A percentile compares a stretch with the other conserved stretches of the same genome.
Evolutionary conservation across 2,888 invertebrate species (phyloP).

Genomic region (Drosophila leonis): DNA sequence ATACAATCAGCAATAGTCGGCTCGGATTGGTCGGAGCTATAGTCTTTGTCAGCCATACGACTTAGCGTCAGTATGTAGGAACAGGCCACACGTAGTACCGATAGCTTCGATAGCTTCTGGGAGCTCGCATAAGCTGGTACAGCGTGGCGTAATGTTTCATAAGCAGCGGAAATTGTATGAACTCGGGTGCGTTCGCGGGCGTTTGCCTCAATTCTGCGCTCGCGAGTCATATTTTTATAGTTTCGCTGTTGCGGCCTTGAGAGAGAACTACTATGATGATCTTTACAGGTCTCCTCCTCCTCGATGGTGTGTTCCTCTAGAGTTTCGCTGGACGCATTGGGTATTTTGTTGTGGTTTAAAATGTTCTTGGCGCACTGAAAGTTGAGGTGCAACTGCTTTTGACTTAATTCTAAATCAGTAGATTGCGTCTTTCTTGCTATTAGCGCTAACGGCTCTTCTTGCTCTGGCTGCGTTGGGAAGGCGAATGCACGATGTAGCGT

Average conservation of each 20-base stretch:
- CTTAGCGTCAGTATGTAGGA: slow-evolving; percentile 96
- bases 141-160: slow-evolving; percentile 93
- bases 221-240: slow-evolving; percentile 98
- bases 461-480: slow-evolving; percentile 79
- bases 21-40: slow-evolving; percentile 87
- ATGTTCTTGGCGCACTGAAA: slow-evolving; percentile 22
- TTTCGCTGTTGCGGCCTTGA: slow-evolving; percentile 90
- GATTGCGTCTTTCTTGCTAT: slow-evolving; percentile 86
- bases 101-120: slow-evolving; percentile 96
- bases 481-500: slow-evolving; percentile 82
- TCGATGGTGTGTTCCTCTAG: slow-evolving; percentile 22
- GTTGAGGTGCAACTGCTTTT: slow-evolving; percentile 22
- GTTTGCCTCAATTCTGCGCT: slow-evolving; percentile 96
- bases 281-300: slow-evolving; percentile 27
- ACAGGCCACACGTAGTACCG: slow-evolving; percentile 96
- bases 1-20: slow-evolving; percentile 91
- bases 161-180: slow-evolving; percentile 98
- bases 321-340: neutral
- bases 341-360: slow-evolving; percentile 17
- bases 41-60: slow-evolving; percentile 90
- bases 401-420: slow-evolving; percentile 3
- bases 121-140: slow-evolving; percentile 97
- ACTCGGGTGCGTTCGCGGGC: slow-evolving; percentile 96
- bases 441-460: slow-evolving; percentile 89
- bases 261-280: slow-evolving; percentile 32